Conservation (phyloP, 2,888 invertebrate species). For the Amblyjoppa proteus region DNA sequence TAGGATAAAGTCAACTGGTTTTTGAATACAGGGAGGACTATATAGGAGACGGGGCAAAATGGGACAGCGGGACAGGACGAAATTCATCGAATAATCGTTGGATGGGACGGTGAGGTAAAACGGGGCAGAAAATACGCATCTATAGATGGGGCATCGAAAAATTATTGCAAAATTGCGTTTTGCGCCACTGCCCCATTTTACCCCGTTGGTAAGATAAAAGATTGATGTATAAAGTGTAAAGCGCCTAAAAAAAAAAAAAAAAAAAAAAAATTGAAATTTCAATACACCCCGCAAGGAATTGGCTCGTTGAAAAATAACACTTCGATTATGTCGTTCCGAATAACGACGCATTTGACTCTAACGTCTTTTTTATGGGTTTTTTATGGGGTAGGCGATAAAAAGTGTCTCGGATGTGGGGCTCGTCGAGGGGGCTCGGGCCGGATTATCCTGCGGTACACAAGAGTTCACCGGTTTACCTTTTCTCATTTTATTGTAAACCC, state of each 20-base stretch:
- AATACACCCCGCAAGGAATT: not conserved
- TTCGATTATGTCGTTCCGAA: conserved; percentile 8
- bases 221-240: not conserved
- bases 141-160: too few relatives aligned
- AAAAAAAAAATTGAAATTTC: conserved; percentile 33
- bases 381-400: not conserved
- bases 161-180: too few relatives aligned
- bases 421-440: not conserved
- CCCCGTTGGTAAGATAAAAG: too few relatives aligned
- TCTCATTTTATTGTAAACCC: conserved; percentile 17
- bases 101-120: too few relatives aligned
- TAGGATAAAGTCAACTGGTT: too few relatives aligned
- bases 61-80: too few relatives aligned
- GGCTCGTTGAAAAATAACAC: conserved; percentile 23
- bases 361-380: conserved; percentile 5
- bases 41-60: too few relatives aligned
- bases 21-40: too few relatives aligned
- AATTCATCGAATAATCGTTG: too few relatives aligned
- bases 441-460: not conserved
- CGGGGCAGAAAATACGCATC: too few relatives aligned
- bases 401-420: not conserved
- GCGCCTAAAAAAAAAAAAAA: conserved; percentile 27
- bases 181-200: too few relatives aligned
- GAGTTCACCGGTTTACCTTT: not conserved
- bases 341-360: conserved; percentile 5